Evolutionary conservation across 2,113 vertebrate species (phyloP).

Genomic region (Platycercus adscitus): DNA sequence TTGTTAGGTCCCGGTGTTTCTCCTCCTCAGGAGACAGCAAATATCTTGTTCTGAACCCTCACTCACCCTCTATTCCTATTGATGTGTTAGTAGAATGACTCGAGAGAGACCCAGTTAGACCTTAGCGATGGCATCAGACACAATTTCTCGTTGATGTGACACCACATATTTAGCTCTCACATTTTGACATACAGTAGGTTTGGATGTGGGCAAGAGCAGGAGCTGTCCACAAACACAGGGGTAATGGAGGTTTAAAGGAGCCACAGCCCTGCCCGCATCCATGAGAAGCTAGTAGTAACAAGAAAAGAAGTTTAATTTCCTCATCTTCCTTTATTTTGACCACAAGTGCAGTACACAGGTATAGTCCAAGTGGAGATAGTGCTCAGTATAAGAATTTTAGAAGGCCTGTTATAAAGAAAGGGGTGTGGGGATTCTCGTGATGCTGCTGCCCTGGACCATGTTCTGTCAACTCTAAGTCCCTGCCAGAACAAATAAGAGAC

Average conservation of each 20-base stretch:
- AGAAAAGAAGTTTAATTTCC: background rate
- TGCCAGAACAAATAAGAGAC: constrained; percentile 4
- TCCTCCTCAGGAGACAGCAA: background rate
- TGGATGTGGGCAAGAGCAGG: background rate
- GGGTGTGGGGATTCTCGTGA: background rate
- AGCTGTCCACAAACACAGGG: background rate
- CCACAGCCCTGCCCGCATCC: background rate
- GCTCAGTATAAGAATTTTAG: background rate
- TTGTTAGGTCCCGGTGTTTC: background rate
- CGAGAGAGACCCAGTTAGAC: background rate
- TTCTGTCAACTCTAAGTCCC: background rate
- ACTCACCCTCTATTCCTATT: background rate
- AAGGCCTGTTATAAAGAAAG: background rate
- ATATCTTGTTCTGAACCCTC: background rate
- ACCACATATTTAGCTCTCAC: background rate
- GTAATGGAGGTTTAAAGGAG: background rate
- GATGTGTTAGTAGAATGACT: background rate
- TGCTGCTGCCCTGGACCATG: background rate
- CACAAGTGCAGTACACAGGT: background rate
- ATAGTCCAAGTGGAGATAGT: background rate
- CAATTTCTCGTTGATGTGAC: background rate
- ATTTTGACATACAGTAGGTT: background rate
- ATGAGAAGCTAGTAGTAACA: background rate
- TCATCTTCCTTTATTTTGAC: background rate
- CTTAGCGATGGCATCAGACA: background rate